Conservation (phyloP, 2,113 vertebrate species). For the Miniopterus natalensis region DNA sequence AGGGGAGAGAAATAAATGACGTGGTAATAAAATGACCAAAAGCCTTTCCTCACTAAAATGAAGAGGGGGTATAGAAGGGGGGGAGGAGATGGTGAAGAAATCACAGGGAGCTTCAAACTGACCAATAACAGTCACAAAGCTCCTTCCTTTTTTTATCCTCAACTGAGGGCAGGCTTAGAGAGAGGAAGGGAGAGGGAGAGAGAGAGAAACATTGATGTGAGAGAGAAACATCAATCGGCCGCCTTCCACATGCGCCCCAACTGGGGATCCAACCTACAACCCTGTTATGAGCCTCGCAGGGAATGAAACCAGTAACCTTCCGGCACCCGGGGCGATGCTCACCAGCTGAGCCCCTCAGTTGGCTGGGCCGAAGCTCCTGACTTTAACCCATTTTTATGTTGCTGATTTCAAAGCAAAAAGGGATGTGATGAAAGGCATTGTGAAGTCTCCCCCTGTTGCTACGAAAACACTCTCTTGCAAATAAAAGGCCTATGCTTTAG, state of each 20-base stretch:
- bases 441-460: background rate
- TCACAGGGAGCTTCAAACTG: background rate
- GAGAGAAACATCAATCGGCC: too few species aligned
- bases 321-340: too few species aligned
- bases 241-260: too few species aligned
- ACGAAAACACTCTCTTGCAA: background rate
- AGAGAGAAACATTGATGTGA: too few species aligned
- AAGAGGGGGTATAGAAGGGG: background rate
- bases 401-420: slow-evolving; percentile 10
- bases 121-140: background rate
- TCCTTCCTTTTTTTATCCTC: background rate
- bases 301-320: too few species aligned
- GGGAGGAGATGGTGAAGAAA: background rate
- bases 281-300: too few species aligned
- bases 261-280: too few species aligned
- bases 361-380: background rate
- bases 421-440: background rate
- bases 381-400: background rate
- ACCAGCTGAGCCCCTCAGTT: background rate
- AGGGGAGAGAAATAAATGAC: background rate
- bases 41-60: background rate
- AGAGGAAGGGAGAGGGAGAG: too few species aligned
- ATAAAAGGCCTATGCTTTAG: background rate
- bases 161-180: too few species aligned
- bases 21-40: background rate